Percentiles rank a stretch among this genome's conserved stretches.
phyloP scores from a whole-genome alignment of 64 coral and sea anemone genomes.

The Exaiptasia diaphana region DNA sequence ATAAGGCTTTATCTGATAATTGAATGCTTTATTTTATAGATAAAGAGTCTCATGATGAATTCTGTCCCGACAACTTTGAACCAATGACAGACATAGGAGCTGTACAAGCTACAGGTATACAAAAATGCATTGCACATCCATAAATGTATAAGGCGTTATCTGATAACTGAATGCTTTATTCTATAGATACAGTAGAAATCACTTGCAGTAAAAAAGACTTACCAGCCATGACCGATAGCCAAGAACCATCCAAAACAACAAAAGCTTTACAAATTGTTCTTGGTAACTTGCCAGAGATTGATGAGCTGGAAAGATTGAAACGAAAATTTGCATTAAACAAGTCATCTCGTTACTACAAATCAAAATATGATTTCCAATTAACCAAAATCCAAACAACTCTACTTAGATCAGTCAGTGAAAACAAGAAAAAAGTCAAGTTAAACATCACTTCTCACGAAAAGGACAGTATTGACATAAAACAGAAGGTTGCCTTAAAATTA shows the following conservation, averaged over 20 bases:
- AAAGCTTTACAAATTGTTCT: constrained; percentile 19
- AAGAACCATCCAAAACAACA: not conserved
- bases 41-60: too few relatives aligned
- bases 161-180: too few relatives aligned
- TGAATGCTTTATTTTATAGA: too few relatives aligned
- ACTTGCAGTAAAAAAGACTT: too few relatives aligned
- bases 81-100: too few relatives aligned
- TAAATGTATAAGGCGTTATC: too few relatives aligned
- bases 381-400: constrained; percentile 6
- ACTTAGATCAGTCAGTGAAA: not conserved
- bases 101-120: too few relatives aligned
- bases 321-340: not conserved
- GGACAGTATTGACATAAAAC: not conserved
- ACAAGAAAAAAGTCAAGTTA: constrained; percentile 2
- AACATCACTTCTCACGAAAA: not conserved
- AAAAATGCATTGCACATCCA: too few relatives aligned
- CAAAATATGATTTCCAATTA: not conserved
- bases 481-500: not conserved
- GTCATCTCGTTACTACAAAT: constrained; percentile 3
- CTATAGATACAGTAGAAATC: too few relatives aligned
- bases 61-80: too few relatives aligned
- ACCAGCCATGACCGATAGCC: too few relatives aligned
- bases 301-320: not conserved
- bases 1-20: too few relatives aligned
- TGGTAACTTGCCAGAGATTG: not conserved